Percentiles rank a stretch among this genome's conserved stretches.
These are phyloP conservation scores for Acronicta leporina DNA, from an alignment of 2,888 invertebrate species.

Conservation along the genomic window DNA sequence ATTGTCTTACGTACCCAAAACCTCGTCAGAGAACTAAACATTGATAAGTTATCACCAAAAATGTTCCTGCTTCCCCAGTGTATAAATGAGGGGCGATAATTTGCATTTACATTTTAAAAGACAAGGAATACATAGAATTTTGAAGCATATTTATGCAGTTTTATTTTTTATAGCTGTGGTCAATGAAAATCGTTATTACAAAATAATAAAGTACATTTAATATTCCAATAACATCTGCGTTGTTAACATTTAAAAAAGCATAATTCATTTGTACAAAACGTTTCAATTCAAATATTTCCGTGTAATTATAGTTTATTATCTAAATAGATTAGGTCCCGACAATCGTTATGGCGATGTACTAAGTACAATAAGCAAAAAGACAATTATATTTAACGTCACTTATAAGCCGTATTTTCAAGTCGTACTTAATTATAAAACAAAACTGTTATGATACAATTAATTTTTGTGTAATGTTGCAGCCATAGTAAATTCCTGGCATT, in stretches of 20 bases:
- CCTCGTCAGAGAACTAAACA: conserved; percentile 64
- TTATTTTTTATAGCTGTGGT: conserved; percentile 2
- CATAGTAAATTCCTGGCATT: conserved; percentile 2
- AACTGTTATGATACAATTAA: conserved; percentile 3
- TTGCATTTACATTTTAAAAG: conserved; percentile 62
- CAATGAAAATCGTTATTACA: conserved; percentile 55
- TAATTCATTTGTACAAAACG: conserved; percentile 69
- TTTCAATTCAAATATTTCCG: conserved; percentile 45
- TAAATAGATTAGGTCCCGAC: conserved; percentile 62
- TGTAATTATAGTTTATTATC: conserved; percentile 40
- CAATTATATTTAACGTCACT: conserved; percentile 21
- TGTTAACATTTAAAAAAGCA: conserved; percentile 77
- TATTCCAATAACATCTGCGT: conserved; percentile 73
- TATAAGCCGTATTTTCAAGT: conserved; percentile 20
- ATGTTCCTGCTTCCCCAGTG: conserved; percentile 42
- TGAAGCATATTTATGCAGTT: conserved; percentile 42
- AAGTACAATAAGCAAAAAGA: conserved; percentile 40
- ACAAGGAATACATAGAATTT: conserved; percentile 29
- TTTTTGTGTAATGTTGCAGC: conserved; percentile 6
- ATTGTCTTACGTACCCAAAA: conserved; percentile 91
- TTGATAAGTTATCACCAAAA: conserved; percentile 1
- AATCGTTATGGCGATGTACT: conserved; percentile 51
- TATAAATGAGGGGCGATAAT: conserved; percentile 38
- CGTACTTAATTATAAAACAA: conserved; percentile 5
- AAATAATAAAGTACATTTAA: conserved; percentile 72